phyloP scores from a whole-genome alignment of 1,140 invertebrate species.

The Palaemon carinicauda region DNA sequence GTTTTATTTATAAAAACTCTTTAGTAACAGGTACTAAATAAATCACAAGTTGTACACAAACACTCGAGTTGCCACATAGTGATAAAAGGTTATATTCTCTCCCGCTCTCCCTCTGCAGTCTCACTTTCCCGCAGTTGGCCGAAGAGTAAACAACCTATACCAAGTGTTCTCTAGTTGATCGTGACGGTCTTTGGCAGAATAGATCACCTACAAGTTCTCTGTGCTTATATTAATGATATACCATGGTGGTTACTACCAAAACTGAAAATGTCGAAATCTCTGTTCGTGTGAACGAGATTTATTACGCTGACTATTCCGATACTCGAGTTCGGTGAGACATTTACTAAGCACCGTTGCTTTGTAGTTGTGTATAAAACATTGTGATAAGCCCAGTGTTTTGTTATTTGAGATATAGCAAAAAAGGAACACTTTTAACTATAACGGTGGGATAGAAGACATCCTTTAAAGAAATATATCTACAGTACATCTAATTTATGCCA shows the following conservation, averaged over 20 bases:
- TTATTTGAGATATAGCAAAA: background rate
- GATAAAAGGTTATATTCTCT: too few relatives aligned
- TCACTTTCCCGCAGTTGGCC: too few relatives aligned
- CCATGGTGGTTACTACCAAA: conserved; percentile 48
- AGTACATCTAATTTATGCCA: background rate
- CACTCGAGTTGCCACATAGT: too few relatives aligned
- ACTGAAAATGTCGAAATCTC: conserved; percentile 43
- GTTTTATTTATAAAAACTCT: too few relatives aligned
- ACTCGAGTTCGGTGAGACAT: conserved; percentile 25
- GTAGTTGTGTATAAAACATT: conserved; percentile 51
- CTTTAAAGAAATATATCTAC: background rate
- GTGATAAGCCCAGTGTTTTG: conserved; percentile 49
- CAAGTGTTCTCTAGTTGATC: background rate
- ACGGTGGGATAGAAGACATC: background rate
- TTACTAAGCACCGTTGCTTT: background rate
- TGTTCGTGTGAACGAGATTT: conserved; percentile 49
- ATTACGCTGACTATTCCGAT: conserved; percentile 47
- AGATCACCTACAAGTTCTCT: too few relatives aligned
- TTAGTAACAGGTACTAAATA: too few relatives aligned
- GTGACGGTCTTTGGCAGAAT: background rate
- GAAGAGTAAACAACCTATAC: too few relatives aligned
- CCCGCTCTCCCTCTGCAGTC: too few relatives aligned
- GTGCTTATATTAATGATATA: conserved; percentile 48
- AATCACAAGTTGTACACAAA: too few relatives aligned
- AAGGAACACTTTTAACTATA: background rate